A percentile compares a stretch with the other conserved stretches of the same genome.
Evolutionary conservation across 30 jellyfish, hydroid and myxozoan genomes (phyloP).

Genomic region (Turritopsis rubra): DNA sequence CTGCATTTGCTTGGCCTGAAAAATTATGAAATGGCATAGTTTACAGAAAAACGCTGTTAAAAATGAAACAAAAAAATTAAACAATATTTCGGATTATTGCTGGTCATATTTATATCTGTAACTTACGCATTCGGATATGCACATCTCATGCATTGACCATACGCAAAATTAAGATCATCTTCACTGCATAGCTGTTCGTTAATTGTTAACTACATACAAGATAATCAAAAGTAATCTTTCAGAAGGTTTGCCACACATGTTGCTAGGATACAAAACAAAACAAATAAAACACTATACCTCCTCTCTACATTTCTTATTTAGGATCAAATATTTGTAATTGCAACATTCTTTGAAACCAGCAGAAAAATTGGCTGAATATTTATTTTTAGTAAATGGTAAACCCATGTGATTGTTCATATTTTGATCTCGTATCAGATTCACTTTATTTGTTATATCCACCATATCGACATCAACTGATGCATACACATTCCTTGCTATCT

Average conservation of each 20-base stretch:
- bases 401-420: conserved; percentile 22
- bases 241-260: no score
- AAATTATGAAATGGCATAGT: neutral
- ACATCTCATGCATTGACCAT: neutral
- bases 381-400: neutral
- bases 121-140: neutral
- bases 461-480: conserved; percentile 19
- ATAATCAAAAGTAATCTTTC: no score
- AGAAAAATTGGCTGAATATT: conserved; percentile 6
- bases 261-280: neutral
- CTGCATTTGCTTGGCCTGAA: neutral
- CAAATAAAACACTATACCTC: conserved; percentile 29
- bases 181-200: neutral
- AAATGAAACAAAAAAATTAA: no score
- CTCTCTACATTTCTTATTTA: conserved; percentile 50
- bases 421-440: conserved; percentile 16
- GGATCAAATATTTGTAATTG: conserved; percentile 41
- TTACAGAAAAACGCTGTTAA: neutral
- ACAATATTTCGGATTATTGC: no score
- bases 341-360: conserved; percentile 56
- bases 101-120: neutral
- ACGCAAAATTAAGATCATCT: neutral
- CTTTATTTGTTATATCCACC: conserved; percentile 37
- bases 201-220: neutral
- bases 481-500: conserved; percentile 46